These are phyloP conservation scores for Acronicta alni DNA, from an alignment of 2,888 invertebrate genomes.

Conservation along the genomic window DNA sequence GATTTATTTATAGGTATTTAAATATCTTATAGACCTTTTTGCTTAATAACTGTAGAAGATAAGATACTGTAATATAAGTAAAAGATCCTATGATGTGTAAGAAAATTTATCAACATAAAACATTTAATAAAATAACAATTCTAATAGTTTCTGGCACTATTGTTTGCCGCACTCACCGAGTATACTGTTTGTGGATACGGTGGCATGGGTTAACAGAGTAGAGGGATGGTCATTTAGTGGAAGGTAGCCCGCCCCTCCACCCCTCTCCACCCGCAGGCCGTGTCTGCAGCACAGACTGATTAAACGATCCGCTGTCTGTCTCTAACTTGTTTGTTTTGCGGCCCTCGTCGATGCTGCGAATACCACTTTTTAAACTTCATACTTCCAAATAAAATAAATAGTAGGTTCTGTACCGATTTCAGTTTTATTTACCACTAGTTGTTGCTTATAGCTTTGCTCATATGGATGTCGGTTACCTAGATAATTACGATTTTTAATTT, in stretches of 20 bases:
- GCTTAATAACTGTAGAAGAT: no score
- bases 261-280: conserved; percentile 51
- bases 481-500: no score
- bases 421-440: conserved; percentile 2
- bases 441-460: no score
- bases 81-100: background rate
- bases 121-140: conserved; percentile 40
- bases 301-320: conserved; percentile 84
- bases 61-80: no score
- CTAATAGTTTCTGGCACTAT: conserved; percentile 57
- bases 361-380: conserved; percentile 61
- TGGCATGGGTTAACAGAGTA: conserved; percentile 84
- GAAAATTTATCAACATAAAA: background rate
- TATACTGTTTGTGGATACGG: conserved; percentile 88
- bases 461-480: no score
- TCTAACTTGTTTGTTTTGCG: conserved; percentile 79
- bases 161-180: conserved; percentile 80
- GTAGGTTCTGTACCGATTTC: background rate
- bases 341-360: conserved; percentile 68
- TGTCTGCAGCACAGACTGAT: conserved; percentile 85
- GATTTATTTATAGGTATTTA: no score
- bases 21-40: no score
- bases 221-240: conserved; percentile 88
- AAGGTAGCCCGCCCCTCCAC: conserved; percentile 73
- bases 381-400: conserved; percentile 41